Evolutionary conservation across 2,113 vertebrate genomes (phyloP).

Genomic region (Chloropsis hardwickii): DNA sequence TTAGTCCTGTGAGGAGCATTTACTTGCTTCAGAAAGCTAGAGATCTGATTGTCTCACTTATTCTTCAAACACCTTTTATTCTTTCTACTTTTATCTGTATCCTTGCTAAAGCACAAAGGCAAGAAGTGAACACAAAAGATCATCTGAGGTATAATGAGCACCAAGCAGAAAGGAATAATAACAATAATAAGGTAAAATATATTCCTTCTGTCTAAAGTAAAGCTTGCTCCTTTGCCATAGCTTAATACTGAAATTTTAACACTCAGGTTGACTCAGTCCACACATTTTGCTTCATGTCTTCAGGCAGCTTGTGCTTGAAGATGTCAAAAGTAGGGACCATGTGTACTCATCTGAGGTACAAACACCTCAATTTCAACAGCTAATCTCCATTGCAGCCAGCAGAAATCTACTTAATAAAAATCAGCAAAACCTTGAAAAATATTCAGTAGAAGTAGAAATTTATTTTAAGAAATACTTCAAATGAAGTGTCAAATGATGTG

Average conservation of each 20-base stretch:
- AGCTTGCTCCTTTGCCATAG: background rate
- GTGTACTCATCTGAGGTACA: background rate
- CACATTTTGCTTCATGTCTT: background rate
- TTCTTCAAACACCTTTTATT: background rate
- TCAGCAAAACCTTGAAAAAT: background rate
- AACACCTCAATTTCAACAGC: background rate
- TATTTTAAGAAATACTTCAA: constrained; percentile 24
- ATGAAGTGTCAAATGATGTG: background rate
- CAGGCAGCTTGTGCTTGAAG: background rate
- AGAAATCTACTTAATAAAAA: background rate
- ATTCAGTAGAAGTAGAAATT: background rate
- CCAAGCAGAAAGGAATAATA: background rate
- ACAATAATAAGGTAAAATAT: background rate
- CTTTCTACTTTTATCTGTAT: background rate
- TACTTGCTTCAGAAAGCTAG: background rate
- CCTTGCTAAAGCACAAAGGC: background rate
- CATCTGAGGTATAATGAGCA: background rate
- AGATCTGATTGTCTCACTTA: background rate
- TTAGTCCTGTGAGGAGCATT: background rate
- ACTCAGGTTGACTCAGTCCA: background rate
- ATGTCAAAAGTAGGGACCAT: background rate
- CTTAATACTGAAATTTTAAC: background rate
- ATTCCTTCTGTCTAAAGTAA: background rate
- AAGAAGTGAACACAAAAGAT: background rate
- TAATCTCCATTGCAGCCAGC: background rate